Conservation (phyloP, 1,140 invertebrate genomes). For the Ips typographus region DNA sequence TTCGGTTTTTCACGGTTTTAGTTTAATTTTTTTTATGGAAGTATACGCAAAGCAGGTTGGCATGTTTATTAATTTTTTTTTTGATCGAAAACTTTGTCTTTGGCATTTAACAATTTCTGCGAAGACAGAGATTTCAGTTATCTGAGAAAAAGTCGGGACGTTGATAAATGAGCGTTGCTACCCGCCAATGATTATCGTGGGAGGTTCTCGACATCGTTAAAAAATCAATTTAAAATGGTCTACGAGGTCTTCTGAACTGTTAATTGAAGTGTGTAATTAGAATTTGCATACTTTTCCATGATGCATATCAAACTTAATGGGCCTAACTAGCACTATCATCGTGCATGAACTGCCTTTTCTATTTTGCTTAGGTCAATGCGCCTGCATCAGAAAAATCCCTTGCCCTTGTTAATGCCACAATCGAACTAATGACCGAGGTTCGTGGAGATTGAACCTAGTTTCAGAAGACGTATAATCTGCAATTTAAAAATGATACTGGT, state of each 20-base stretch:
- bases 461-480: not conserved
- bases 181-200: slow-evolving; percentile 27
- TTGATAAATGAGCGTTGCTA: slow-evolving; percentile 1
- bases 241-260: slow-evolving; percentile 31
- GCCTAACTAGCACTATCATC: slow-evolving; percentile 32
- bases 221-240: slow-evolving; percentile 27
- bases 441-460: not conserved
- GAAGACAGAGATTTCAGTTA: not conserved
- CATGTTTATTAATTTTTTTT: slow-evolving; percentile 1
- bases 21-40: not conserved
- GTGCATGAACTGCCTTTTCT: slow-evolving; percentile 41
- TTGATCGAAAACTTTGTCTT: not conserved
- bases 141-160: not conserved
- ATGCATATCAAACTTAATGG: slow-evolving; percentile 46
- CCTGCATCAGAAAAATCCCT: slow-evolving; percentile 18
- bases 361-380: slow-evolving; percentile 38
- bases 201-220: slow-evolving; percentile 10
- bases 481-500: no score
- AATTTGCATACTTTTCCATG: slow-evolving; percentile 44
- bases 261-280: slow-evolving; percentile 48
- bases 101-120: not conserved
- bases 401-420: slow-evolving; percentile 5
- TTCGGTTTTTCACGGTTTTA: not conserved
- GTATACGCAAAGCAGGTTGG: not conserved
- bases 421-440: slow-evolving; percentile 17